Evolutionary conservation across 2,113 vertebrate genomes (phyloP), one percentile per base, ranked within the genome.

Genomic region (Potamarius usumacintae): DNA sequence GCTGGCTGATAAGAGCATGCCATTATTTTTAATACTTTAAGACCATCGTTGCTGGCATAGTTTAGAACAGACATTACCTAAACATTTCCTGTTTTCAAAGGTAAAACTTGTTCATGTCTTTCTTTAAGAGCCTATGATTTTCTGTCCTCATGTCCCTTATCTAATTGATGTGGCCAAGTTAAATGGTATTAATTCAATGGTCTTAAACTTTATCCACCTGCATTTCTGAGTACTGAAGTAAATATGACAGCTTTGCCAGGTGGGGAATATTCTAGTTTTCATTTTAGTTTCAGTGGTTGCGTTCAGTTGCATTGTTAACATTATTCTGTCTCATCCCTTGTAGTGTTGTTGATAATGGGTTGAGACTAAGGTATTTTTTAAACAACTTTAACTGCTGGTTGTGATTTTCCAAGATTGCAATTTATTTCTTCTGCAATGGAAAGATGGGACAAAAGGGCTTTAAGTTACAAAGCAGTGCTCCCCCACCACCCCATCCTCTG

Each of bases 241-340:
- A 91, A 90, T 20, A 48, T 74, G 71, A 42, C 34, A 48, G 18
- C 42, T 92, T 91, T 92, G 88, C 87, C 90, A 90, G 85, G 85
- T 82, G 81, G 87, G 85, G 84, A 86, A 63, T 14, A 60, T 74
- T 88, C 91, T 92, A 92, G 91, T 92, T 74, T 18, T 15, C 87
- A 42, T 42, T 42, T 42, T 42, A 42, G 42, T 82, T 92, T 91
- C 93, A 93, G 83, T 72, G 79, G n/a, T 78, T 89, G 90, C 90
- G 87, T 93, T 89, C 30, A 20, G 63, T 92, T 93, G 92, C 89
- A 89, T 78, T 90, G 90, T 92, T 93, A 90, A 92, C 92, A 92
- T 91, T 83, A 86, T 85, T 91, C 10, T 77, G 20, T 77, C 5
- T 77, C 11, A 78, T 63, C 86, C 89, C 91, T 92, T 90, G 92